These are phyloP conservation scores for Hypomecis punctinalis DNA, from an alignment of 2,888 invertebrate species.

Conservation along the genomic window DNA sequence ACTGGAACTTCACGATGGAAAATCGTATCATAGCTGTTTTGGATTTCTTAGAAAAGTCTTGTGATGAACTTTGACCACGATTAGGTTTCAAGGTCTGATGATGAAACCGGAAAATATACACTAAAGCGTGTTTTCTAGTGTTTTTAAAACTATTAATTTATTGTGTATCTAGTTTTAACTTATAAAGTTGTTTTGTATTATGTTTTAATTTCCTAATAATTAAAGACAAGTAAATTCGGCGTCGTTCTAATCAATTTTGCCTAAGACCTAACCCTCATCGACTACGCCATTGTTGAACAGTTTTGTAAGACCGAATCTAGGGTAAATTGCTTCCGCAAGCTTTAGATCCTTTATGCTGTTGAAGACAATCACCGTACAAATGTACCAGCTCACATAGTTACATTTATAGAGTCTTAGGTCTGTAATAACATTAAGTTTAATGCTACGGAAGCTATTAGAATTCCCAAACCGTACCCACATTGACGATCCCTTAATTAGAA, in stretches of 20 bases:
- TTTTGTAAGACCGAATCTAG: conserved; percentile 1
- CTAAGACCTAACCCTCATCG: conserved; percentile 15
- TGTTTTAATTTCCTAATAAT: conserved; percentile 8
- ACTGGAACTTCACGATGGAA: too few species aligned
- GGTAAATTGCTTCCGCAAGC: conserved; percentile 22
- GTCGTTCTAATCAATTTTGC: conserved; percentile 18
- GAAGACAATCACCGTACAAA: conserved; percentile 4
- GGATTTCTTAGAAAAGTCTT: too few species aligned
- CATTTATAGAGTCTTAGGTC: conserved; percentile 6
- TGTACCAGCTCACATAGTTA: background rate
- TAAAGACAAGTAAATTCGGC: conserved; percentile 12
- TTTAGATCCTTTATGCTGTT: conserved; percentile 15
- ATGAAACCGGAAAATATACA: too few species aligned
- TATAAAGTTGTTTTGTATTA: too few species aligned
- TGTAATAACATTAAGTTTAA: conserved; percentile 20
- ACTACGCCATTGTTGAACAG: conserved; percentile 20
- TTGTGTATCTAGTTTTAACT: too few species aligned
- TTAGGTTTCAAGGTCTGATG: too few species aligned
- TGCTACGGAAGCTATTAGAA: conserved; percentile 16
- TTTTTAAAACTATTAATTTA: background rate
- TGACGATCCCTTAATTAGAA: conserved; percentile 9
- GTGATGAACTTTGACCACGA: too few species aligned
- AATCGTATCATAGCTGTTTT: too few species aligned
- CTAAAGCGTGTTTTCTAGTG: too few species aligned
- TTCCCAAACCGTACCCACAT: conserved; percentile 8